phyloP scores from a whole-genome alignment of 1,140 invertebrate genomes.

The Drusus annulatus region DNA sequence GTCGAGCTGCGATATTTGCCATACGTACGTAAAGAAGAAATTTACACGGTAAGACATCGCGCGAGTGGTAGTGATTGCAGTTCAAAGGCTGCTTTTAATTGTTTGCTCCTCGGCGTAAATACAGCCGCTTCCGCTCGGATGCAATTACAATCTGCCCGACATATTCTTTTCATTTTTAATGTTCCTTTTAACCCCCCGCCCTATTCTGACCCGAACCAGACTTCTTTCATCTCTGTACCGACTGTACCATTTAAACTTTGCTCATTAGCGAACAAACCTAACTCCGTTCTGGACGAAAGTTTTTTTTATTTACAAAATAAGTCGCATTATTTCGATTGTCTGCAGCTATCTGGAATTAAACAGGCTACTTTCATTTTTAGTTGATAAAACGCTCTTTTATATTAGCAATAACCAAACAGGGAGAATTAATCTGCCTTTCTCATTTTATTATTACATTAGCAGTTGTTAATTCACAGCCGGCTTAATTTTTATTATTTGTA shows the following conservation, averaged over 20 bases:
- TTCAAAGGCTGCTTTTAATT: constrained; percentile 17
- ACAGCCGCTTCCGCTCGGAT: constrained; percentile 18
- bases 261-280: constrained; percentile 41
- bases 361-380: too few relatives aligned
- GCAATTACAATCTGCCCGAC: constrained; percentile 40
- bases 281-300: constrained; percentile 27
- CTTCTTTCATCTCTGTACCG: constrained; percentile 27
- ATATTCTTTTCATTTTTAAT: constrained; percentile 35
- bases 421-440: too few relatives aligned
- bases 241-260: constrained; percentile 30
- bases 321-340: constrained; percentile 28
- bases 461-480: too few relatives aligned
- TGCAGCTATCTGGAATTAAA: neutral
- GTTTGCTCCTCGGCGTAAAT: constrained; percentile 8
- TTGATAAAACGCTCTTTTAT: too few relatives aligned
- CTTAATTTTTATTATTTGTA: too few relatives aligned
- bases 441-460: too few relatives aligned
- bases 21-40: too few relatives aligned
- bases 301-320: constrained; percentile 35
- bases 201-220: neutral
- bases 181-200: constrained; percentile 8
- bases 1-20: too few relatives aligned
- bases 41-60: too few relatives aligned
- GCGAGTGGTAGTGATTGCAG: neutral
- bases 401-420: too few relatives aligned